Evolutionary conservation across 2,888 invertebrate genomes (phyloP).

Genomic region (Panopea generosa): DNA sequence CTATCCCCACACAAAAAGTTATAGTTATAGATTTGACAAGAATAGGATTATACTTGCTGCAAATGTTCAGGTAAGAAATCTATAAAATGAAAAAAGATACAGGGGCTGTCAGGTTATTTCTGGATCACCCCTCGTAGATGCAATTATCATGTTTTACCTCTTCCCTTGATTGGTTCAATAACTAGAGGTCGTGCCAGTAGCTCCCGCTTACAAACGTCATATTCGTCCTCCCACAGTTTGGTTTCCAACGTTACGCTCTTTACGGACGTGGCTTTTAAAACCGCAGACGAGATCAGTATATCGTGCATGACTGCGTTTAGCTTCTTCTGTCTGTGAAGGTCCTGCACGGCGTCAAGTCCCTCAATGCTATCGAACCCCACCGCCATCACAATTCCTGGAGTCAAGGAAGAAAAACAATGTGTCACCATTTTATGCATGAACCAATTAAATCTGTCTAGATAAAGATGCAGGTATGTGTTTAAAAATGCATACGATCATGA

Average conservation of each 20-base stretch:
- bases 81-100: too few species aligned
- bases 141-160: too few species aligned
- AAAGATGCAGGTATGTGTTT: too few species aligned
- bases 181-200: constrained; percentile 32
- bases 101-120: too few species aligned
- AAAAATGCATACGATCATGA: too few species aligned
- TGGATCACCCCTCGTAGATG: too few species aligned
- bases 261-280: constrained; percentile 63
- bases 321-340: constrained; percentile 60
- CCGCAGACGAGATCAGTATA: constrained; percentile 66
- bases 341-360: constrained; percentile 71
- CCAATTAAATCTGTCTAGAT: too few species aligned
- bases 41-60: too few species aligned
- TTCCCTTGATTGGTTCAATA: constrained; percentile 37
- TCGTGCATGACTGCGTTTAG: constrained; percentile 69
- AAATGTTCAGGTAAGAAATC: too few species aligned
- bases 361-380: constrained; percentile 72
- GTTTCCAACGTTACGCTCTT: constrained; percentile 69
- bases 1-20: too few species aligned
- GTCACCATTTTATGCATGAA: not conserved
- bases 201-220: constrained; percentile 70
- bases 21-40: too few species aligned
- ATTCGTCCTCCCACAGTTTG: constrained; percentile 78
- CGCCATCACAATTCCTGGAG: constrained; percentile 73
- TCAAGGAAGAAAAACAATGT: constrained; percentile 1